Base-by-base conservation (phyloP, 2,888 invertebrate species). In the Listrodromus nycthemerus region DNA sequence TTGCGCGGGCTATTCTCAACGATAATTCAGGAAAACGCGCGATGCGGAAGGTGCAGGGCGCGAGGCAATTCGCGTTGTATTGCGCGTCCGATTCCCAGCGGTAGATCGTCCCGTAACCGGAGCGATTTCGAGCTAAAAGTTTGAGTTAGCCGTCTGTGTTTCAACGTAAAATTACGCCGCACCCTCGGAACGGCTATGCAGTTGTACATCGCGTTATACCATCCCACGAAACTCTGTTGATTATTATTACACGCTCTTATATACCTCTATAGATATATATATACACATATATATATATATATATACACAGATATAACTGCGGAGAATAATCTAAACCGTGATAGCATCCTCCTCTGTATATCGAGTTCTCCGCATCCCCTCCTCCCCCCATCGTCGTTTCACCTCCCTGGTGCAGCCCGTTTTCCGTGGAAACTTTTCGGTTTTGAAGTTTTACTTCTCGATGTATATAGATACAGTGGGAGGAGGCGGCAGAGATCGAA, bases 391-490 rank as follows among this genome's bases (percentile, higher is more conserved):
- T 45, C 27, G 6, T n/a, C 61, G 30, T 61, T 30, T 61, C 2
- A 61, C 61, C 61, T 61, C 24, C 24, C 37, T 45, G 41, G 41
- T 37, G 61, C 21, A 61, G 67, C 50, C 65, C 50, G 67, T 65
- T 50, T 71, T 75, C 83, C 41, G 67, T 37, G 27, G 66, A 75
- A 86, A 85, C 73, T 86, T 85, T 61, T 65, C 21, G 27, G 75
- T 78, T 79, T 79, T 58, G 80, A 82, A 82, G 30, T 75, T 75
- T 50, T n/a, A 30, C 65, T 24, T 24, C 21, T 27, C 75, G 37
- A 65, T 50, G 63, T 78, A 63, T 78, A 79, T 63, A 67, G 67
- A 37, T 37, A 37, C 37, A 37, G 10, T 7, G 8, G 10, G 10
- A 10, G 37, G 10, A 10, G 37, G 33, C 2, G 30, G 30, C 30